phyloP scores from a whole-genome alignment of 2,113 vertebrate species.

The Zootoca vivipara region DNA sequence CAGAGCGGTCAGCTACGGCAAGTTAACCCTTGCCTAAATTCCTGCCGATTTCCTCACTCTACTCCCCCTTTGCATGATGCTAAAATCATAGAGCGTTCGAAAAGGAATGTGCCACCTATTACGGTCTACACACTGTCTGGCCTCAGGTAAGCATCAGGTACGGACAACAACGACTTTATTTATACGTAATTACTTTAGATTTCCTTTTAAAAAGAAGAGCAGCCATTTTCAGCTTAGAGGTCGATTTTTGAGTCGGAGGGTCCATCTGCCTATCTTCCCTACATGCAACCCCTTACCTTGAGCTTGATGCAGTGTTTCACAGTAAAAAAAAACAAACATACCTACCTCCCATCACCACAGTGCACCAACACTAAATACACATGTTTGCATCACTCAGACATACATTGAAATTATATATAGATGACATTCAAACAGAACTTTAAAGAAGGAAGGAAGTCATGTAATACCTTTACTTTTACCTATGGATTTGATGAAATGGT shows the following conservation, averaged over 20 bases:
- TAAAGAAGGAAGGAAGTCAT: conserved; percentile 75
- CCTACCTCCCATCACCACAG: conserved; percentile 77
- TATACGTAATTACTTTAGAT: conserved; percentile 20
- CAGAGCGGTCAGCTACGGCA: not conserved
- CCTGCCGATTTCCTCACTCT: not conserved
- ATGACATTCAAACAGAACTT: conserved; percentile 59
- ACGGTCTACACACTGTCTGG: not conserved
- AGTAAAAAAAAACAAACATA: conserved; percentile 75
- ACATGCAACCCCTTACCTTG: conserved; percentile 67
- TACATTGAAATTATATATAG: conserved; percentile 62
- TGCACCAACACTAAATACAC: conserved; percentile 69
- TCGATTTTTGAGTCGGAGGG: not conserved
- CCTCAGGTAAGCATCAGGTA: not conserved
- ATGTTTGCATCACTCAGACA: conserved; percentile 71
- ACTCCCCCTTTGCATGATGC: too few species aligned
- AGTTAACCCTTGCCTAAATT: not conserved
- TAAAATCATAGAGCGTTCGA: not conserved
- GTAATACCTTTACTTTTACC: conserved; percentile 99
- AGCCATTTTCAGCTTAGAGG: conserved; percentile 8
- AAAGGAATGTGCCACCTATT: not conserved
- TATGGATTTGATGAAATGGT: conserved; percentile 97
- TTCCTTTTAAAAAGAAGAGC: conserved; percentile 31
- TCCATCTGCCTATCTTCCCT: not conserved
- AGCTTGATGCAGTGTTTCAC: conserved; percentile 64
- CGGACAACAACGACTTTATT: not conserved